Base-by-base conservation (phyloP, 2,113 vertebrate genomes). In the Sceloporus tristichus region DNA sequence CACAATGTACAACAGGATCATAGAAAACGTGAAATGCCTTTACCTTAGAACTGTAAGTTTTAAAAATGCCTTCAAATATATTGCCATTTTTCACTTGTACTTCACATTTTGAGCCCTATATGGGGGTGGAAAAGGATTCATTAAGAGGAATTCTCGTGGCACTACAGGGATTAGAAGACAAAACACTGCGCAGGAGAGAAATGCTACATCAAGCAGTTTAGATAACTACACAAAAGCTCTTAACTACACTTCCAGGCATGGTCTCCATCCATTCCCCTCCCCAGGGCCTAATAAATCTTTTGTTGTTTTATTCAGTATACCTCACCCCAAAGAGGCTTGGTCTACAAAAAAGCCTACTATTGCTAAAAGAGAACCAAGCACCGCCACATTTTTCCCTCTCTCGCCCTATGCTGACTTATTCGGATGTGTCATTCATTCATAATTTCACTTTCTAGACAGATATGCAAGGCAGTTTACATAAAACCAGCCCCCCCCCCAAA, bases 31-130 rank as follows among this genome's bases (percentile, higher is more conserved):
- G 29, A 86, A 54, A 40, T 1, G 13, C 70, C 92, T 82, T 98
- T 98, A 99, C 99, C 98, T 99, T 99, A 94, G 98, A 98, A 94
- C 99, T 98, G 70, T 99, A 99, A 13, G 99, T 99, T 97, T 99
- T 99, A 97, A 99, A 99, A 96, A 99, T 98, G 96, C 99, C 99
- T 97, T 99, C 99, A 97, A 98, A 99, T 94, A 99, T 94, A 76
- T 97, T 96, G 95, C 99, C 98, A n/a, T 98, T 99, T 97, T 99
- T 99, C 92, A 99, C 99, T 95, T 99, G 98, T 91, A 99, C 98
- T 97, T 99, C 99, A 98, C 99, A 99, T 96, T 99, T 99, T 94
- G 98, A 98, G 96, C 99, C 99, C 99, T 99, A 93, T 78, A 98
- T n/a, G 54, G 77, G 25, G 91, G 53, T 34, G 90, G 91, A 13